Conservation (phyloP, 2,888 invertebrate genomes). For the Andrena bucephala region DNA sequence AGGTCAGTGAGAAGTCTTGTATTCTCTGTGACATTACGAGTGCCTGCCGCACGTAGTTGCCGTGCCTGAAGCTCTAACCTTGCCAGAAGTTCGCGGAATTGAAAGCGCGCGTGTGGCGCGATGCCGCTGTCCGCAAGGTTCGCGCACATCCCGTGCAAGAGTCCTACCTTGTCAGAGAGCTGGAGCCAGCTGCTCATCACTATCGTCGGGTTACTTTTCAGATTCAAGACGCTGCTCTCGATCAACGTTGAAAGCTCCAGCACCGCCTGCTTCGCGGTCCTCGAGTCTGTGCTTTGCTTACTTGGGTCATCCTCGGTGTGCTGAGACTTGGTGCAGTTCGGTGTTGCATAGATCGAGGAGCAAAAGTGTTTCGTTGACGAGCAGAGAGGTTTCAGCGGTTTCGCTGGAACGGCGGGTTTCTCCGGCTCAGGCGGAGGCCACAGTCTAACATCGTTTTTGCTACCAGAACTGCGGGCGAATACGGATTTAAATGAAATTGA, state of each 20-base stretch:
- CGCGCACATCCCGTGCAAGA: conserved; percentile 93
- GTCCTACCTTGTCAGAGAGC: conserved; percentile 92
- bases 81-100: conserved; percentile 91
- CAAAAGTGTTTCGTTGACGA: conserved; percentile 85
- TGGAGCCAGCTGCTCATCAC: conserved; percentile 91
- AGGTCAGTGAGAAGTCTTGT: conserved; percentile 90
- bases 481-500: background rate
- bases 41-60: conserved; percentile 89
- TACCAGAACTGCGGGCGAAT: conserved; percentile 77
- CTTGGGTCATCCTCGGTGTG: conserved; percentile 61
- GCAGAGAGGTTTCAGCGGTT: conserved; percentile 83
- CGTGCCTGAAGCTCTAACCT: conserved; percentile 90
- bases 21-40: conserved; percentile 89
- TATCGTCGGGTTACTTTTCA: conserved; percentile 86
- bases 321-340: conserved; percentile 83
- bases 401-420: conserved; percentile 86
- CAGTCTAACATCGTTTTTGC: conserved; percentile 85
- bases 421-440: conserved; percentile 87
- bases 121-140: conserved; percentile 93
- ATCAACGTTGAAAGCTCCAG: conserved; percentile 89
- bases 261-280: conserved; percentile 85
- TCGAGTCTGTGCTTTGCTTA: conserved; percentile 65
- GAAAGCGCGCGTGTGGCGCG: conserved; percentile 95
- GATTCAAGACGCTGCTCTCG: conserved; percentile 88
- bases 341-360: conserved; percentile 93